Conservation (phyloP, 1,140 invertebrate species). For the Eurytemora carolleeae region DNA sequence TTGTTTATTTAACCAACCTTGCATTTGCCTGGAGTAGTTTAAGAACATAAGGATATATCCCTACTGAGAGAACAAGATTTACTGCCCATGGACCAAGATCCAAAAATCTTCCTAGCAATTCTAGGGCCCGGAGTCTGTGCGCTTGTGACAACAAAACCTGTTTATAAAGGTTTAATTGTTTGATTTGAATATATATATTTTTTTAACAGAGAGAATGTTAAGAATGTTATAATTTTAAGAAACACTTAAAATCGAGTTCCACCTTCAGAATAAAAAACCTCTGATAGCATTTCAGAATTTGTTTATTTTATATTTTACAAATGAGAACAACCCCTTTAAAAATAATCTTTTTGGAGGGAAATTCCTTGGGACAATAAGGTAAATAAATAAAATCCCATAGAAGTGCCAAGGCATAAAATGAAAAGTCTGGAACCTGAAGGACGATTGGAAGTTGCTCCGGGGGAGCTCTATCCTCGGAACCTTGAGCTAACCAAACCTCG, state of each 20-base stretch:
- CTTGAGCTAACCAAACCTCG: slow-evolving; percentile 74
- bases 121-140: slow-evolving; percentile 77
- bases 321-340: too few species aligned
- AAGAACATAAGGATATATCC: slow-evolving; percentile 95
- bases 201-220: not conserved
- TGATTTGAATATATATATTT: slow-evolving; percentile 1
- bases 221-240: too few species aligned
- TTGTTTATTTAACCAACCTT: not conserved
- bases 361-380: too few species aligned
- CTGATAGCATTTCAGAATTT: too few species aligned
- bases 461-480: slow-evolving; percentile 48
- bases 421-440: too few species aligned
- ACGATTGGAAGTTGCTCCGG: slow-evolving; percentile 96
- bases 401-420: too few species aligned
- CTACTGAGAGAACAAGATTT: slow-evolving; percentile 80
- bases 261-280: too few species aligned
- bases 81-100: slow-evolving; percentile 94
- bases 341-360: too few species aligned
- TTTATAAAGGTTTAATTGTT: too few species aligned
- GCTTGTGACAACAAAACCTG: slow-evolving; percentile 85
- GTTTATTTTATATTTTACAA: too few species aligned
- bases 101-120: slow-evolving; percentile 81
- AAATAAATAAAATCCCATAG: too few species aligned
- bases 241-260: too few species aligned
- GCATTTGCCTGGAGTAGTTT: slow-evolving; percentile 36